Conservation (phyloP, 2,797 vertebrate species). For the Brachyalestes nurse region DNA sequence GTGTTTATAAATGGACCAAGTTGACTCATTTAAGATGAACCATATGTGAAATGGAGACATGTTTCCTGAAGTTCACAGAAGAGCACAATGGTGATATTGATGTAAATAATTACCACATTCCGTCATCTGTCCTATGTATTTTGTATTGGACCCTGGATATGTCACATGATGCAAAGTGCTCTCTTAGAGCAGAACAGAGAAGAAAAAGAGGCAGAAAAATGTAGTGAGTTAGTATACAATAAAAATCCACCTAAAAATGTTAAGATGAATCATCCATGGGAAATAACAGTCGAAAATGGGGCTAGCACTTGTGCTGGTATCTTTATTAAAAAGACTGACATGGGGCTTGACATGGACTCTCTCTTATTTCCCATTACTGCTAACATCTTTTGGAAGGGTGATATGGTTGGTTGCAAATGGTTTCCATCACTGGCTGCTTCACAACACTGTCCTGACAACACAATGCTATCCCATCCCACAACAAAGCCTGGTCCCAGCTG, state of each 20-base stretch:
- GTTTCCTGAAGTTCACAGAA: conserved; percentile 56
- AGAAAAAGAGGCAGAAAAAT: not conserved
- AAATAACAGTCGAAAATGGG: not conserved
- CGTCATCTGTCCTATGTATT: conserved; percentile 1
- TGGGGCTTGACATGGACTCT: conserved; percentile 56
- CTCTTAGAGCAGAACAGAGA: not conserved
- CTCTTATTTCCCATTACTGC: conserved; percentile 52
- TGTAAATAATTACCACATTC: conserved; percentile 40
- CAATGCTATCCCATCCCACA: conserved; percentile 63
- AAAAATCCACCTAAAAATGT: not conserved
- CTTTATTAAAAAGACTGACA: conserved; percentile 51
- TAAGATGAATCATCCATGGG: not conserved
- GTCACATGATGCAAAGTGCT: not conserved
- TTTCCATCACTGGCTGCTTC: conserved; percentile 71
- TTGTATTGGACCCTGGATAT: not conserved
- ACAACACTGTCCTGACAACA: conserved; percentile 69
- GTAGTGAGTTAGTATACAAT: not conserved
- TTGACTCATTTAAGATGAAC: conserved; percentile 67
- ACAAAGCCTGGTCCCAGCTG: conserved; percentile 68
- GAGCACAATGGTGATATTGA: conserved; percentile 55
- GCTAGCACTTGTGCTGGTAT: too few species aligned
- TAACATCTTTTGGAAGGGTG: conserved; percentile 39
- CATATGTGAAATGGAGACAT: conserved; percentile 62
- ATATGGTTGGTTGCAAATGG: conserved; percentile 59
- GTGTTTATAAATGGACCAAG: conserved; percentile 65